These are phyloP conservation scores for Melikaiella ostensackeni DNA, from an alignment of 2,888 invertebrate genomes.

Conservation along the genomic window DNA sequence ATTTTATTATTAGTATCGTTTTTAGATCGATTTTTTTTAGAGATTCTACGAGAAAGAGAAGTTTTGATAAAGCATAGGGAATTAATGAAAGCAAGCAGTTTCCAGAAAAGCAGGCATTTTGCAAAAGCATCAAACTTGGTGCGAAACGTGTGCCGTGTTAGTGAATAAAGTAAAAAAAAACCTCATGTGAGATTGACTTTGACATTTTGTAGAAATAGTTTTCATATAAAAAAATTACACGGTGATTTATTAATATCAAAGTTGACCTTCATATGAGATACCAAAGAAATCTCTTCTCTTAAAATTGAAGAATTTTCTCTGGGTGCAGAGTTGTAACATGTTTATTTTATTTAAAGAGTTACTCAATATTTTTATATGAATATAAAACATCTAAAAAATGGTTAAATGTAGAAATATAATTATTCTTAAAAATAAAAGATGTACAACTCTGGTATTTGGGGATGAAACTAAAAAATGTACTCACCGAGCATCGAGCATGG, in stretches of 20 bases:
- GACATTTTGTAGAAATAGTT: background rate
- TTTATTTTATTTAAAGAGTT: background rate
- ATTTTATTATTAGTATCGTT: slow-evolving; percentile 38
- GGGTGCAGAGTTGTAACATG: background rate
- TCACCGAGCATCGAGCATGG: slow-evolving; percentile 69
- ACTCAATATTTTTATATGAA: background rate
- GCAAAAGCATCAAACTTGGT: slow-evolving; percentile 49
- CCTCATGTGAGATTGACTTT: background rate
- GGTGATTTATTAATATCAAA: background rate
- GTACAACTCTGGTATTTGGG: slow-evolving; percentile 29
- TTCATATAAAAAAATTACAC: background rate
- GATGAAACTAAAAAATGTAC: slow-evolving; percentile 69
- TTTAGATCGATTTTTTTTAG: background rate
- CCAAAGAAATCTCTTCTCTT: background rate
- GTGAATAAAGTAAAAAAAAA: slow-evolving; percentile 18
- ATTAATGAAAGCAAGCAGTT: slow-evolving; percentile 8
- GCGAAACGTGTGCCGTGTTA: slow-evolving; percentile 27
- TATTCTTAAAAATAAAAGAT: background rate
- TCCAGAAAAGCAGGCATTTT: slow-evolving; percentile 52
- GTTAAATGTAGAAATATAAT: background rate
- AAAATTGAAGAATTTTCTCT: background rate
- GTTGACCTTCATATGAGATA: background rate
- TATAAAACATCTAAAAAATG: background rate
- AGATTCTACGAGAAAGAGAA: background rate
- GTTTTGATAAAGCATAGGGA: slow-evolving; percentile 11